These are phyloP conservation scores for Solenopsis fugax DNA, from an alignment of 1,140 invertebrate genomes.

Conservation along the genomic window DNA sequence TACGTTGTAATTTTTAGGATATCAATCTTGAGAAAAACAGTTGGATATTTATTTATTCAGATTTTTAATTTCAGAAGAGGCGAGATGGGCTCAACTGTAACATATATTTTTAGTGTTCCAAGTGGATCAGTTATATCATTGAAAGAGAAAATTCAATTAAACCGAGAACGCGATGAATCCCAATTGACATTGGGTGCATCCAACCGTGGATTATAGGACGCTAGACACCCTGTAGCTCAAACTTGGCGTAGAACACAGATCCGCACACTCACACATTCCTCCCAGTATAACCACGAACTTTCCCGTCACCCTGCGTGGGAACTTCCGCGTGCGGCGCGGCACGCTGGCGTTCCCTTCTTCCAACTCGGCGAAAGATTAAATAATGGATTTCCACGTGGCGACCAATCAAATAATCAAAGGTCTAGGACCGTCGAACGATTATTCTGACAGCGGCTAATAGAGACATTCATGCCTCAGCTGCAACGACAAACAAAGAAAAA, in stretches of 20 bases:
- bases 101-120: neutral
- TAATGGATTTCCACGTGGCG: slow-evolving; percentile 7
- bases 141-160: slow-evolving; percentile 40
- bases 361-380: slow-evolving; percentile 9
- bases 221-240: slow-evolving; percentile 26
- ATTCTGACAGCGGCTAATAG: neutral
- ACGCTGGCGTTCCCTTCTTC: neutral
- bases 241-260: neutral
- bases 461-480: slow-evolving; percentile 9
- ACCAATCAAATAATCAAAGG: slow-evolving; percentile 60
- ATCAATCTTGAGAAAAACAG: slow-evolving; percentile 22
- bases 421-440: neutral
- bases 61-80: neutral
- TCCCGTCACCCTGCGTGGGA: slow-evolving; percentile 35
- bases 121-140: neutral
- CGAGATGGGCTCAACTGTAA: neutral
- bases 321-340: neutral
- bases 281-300: slow-evolving; percentile 3
- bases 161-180: neutral
- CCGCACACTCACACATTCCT: neutral
- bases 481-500: slow-evolving; percentile 6
- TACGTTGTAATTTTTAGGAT: neutral
- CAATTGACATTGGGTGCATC: slow-evolving; percentile 16
- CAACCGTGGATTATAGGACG: slow-evolving; percentile 21
- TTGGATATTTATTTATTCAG: slow-evolving; percentile 1